These are phyloP conservation scores for Tragelaphus imberbis DNA, from an alignment of 2,113 vertebrate species.

Conservation along the genomic window DNA sequence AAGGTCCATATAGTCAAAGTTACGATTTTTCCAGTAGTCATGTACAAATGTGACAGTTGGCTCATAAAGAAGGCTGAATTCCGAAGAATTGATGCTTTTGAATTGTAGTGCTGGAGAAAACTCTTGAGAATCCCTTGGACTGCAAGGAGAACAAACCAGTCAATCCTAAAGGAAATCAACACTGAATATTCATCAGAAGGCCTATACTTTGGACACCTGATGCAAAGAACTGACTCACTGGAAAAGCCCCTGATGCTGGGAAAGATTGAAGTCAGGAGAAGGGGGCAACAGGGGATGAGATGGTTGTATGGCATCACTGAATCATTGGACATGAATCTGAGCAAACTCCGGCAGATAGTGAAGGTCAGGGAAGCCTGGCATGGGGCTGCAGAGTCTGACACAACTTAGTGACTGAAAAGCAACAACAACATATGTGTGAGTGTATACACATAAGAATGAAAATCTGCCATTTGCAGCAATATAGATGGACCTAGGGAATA, in stretches of 20 bases:
- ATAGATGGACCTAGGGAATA: background rate
- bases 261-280: background rate
- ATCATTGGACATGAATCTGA: background rate
- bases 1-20: background rate
- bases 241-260: background rate
- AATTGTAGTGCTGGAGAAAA: background rate
- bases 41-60: background rate
- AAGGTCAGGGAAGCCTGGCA: background rate
- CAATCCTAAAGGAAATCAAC: background rate
- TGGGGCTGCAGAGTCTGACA: background rate
- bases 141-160: background rate
- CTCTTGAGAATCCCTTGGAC: background rate
- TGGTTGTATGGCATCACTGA: background rate
- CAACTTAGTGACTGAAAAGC: background rate
- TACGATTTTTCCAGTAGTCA: background rate
- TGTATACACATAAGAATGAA: background rate
- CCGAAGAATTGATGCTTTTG: background rate
- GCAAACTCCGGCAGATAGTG: background rate
- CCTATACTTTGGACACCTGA: background rate
- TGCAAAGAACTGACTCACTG: background rate
- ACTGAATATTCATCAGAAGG: background rate
- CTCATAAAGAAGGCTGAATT: background rate
- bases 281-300: background rate
- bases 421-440: background rate
- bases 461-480: background rate